phyloP scores from a whole-genome alignment of 2,888 invertebrate species.

The Apoda limacodes region DNA sequence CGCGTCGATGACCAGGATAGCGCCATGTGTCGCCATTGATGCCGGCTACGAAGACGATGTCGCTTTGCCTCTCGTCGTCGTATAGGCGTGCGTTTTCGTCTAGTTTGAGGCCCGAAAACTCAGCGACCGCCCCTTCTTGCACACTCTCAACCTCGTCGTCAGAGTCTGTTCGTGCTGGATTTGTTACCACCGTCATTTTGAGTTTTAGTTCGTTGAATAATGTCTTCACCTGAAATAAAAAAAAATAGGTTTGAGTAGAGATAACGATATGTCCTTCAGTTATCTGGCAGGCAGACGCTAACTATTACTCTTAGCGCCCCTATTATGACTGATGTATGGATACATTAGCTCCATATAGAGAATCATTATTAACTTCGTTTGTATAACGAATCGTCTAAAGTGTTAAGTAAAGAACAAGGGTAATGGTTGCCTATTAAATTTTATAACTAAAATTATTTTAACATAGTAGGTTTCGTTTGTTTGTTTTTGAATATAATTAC shows the following conservation, averaged over 20 bases:
- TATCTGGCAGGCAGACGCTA: conserved; percentile 33
- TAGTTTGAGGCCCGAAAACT: conserved; percentile 24
- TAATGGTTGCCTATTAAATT: no score
- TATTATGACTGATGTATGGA: conserved; percentile 27
- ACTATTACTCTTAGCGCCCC: conserved; percentile 36
- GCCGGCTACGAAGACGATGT: conserved; percentile 74
- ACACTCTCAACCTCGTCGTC: conserved; percentile 33
- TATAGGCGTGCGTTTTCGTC: conserved; percentile 48
- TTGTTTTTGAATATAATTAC: no score
- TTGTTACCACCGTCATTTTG: conserved; percentile 61
- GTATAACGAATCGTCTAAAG: conserved; percentile 40
- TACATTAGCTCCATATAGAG: conserved; percentile 53
- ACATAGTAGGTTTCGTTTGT: no score
- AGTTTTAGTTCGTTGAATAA: conserved; percentile 17
- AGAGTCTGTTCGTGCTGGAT: conserved; percentile 38
- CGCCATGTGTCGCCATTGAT: conserved; percentile 74
- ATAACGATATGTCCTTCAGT: conserved; percentile 12
- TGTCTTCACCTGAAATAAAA: conserved; percentile 34
- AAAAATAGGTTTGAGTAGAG: conserved; percentile 5
- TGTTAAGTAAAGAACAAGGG: conserved; percentile 55
- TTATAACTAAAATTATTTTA: no score
- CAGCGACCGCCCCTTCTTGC: conserved; percentile 23
- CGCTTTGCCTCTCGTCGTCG: conserved; percentile 68
- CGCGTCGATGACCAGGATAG: conserved; percentile 75
- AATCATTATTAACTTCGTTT: conserved; percentile 53